phyloP scores from a whole-genome alignment of 2,888 invertebrate species.

The Rhodophaea formosa region DNA sequence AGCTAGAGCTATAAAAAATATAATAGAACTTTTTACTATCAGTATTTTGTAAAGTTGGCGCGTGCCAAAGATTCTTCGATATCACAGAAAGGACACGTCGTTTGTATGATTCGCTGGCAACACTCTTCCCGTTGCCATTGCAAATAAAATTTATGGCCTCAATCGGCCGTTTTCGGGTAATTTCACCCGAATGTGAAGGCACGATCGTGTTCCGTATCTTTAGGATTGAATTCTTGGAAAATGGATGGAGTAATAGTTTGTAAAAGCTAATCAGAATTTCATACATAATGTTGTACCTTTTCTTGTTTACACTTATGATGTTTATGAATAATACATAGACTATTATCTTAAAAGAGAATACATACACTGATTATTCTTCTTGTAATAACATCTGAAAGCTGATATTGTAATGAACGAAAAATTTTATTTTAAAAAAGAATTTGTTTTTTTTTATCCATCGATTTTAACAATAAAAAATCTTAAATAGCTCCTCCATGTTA shows the following conservation, averaged over 20 bases:
- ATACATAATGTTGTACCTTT: background rate
- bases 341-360: no score
- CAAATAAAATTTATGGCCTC: conserved; percentile 18
- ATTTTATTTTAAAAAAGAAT: no score
- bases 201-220: background rate
- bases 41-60: background rate
- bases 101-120: conserved; percentile 14
- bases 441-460: no score
- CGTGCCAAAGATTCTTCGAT: conserved; percentile 14
- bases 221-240: background rate
- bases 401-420: no score
- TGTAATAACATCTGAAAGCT: no score
- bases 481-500: no score
- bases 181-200: conserved; percentile 12
- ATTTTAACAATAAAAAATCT: no score
- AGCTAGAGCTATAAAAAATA: no score
- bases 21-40: background rate
- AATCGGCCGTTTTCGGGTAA: conserved; percentile 16
- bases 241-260: conserved; percentile 1
- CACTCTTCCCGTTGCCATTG: conserved; percentile 14
- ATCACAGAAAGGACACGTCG: conserved; percentile 11
- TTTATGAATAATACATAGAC: no score
- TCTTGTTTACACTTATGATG: no score
- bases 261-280: background rate
- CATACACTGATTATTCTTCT: no score